Evolutionary conservation across 2,797 vertebrate species (phyloP).

Genomic region (Halcyon leucocephala): DNA sequence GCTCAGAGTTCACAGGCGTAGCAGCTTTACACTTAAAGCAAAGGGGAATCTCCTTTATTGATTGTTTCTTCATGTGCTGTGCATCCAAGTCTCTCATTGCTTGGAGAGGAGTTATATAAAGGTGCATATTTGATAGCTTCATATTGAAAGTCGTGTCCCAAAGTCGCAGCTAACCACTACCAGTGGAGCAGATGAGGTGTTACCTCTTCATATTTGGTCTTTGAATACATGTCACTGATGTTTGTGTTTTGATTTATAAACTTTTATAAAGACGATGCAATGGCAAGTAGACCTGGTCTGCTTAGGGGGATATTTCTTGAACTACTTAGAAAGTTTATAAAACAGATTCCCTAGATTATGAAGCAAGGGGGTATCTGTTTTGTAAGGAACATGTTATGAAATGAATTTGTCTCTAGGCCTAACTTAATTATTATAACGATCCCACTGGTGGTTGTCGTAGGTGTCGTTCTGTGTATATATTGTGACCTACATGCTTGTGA

Average conservation of each 20-base stretch:
- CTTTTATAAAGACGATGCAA: not conserved
- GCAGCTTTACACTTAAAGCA: not conserved
- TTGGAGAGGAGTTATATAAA: not conserved
- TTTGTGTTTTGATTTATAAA: not conserved
- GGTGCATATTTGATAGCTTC: not conserved
- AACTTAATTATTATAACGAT: slow-evolving; percentile 66
- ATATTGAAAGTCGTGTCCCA: not conserved
- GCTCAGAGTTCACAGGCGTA: not conserved
- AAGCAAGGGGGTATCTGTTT: slow-evolving; percentile 57
- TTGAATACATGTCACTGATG: not conserved
- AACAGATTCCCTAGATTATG: slow-evolving; percentile 26
- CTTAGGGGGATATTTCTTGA: slow-evolving; percentile 46
- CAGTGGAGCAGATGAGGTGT: not conserved
- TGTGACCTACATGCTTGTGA: slow-evolving; percentile 53
- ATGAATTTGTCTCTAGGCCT: slow-evolving; percentile 65
- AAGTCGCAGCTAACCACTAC: not conserved
- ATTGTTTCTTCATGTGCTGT: not conserved
- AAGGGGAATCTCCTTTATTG: not conserved
- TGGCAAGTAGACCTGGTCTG: not conserved
- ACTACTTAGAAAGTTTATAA: slow-evolving; percentile 53
- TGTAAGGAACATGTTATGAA: slow-evolving; percentile 52
- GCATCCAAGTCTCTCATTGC: not conserved
- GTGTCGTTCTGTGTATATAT: slow-evolving; percentile 45
- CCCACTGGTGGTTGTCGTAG: slow-evolving; percentile 47
- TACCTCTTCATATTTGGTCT: not conserved